Conservation (phyloP, 2,113 vertebrate species). For the Felis catus region DNA sequence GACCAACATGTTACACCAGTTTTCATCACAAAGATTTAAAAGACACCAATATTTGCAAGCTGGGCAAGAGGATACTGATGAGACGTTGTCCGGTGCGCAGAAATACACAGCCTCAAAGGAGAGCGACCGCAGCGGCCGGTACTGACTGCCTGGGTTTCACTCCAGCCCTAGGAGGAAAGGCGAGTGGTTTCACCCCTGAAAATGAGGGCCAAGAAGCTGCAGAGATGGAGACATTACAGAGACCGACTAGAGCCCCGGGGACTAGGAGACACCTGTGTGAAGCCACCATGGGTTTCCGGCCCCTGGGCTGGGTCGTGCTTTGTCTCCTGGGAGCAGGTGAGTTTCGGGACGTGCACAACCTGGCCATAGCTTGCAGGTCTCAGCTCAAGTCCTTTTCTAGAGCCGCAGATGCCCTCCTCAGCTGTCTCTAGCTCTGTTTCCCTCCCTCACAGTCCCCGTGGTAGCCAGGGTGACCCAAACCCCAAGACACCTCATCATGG, state of each 20-base stretch:
- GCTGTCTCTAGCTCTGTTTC: neutral
- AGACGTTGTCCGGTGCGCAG: neutral
- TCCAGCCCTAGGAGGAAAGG: neutral
- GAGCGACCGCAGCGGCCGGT: fast-evolving
- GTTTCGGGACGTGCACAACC: fast-evolving
- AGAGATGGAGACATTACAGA: neutral
- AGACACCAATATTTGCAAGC: neutral
- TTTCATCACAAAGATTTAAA: neutral
- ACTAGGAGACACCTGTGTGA: neutral
- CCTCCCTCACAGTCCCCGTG: neutral
- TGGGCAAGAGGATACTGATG: neutral
- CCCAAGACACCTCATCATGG: neutral
- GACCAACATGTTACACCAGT: neutral
- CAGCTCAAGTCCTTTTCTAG: neutral
- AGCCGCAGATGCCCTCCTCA: neutral
- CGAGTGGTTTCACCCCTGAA: neutral
- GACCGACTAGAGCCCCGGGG: fast-evolving
- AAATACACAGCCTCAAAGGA: neutral
- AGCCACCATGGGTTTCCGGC: constrained; percentile 39
- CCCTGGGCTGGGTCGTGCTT: constrained; percentile 49
- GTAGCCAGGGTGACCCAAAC: constrained; percentile 64
- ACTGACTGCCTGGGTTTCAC: fast-evolving
- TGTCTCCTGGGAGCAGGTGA: constrained; percentile 77
- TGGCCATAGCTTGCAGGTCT: neutral
- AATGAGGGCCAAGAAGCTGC: neutral